phyloP scores from a whole-genome alignment of 2,888 invertebrate genomes.

The Volucella inflata region DNA sequence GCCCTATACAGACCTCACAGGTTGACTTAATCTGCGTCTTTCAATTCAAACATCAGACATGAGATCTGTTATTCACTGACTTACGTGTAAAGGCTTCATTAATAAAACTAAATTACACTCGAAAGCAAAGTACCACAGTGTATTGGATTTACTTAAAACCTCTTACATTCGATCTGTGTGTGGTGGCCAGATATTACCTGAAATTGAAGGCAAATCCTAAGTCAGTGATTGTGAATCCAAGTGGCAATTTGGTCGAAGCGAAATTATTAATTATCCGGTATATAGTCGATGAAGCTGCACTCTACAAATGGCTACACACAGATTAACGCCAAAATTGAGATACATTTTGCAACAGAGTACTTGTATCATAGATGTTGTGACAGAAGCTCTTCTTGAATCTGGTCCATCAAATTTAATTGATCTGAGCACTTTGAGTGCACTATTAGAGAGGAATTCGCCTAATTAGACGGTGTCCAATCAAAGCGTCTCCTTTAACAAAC shows the following conservation, averaged over 20 bases:
- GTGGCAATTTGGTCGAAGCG: slow-evolving; percentile 36
- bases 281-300: slow-evolving; percentile 8
- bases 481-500: slow-evolving; percentile 51
- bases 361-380: slow-evolving; percentile 16
- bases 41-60: background rate
- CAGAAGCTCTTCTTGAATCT: slow-evolving; percentile 23
- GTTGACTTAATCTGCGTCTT: background rate
- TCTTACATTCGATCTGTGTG: slow-evolving; percentile 41
- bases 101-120: slow-evolving; percentile 57
- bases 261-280: slow-evolving; percentile 51
- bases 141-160: slow-evolving; percentile 28
- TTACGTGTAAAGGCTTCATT: slow-evolving; percentile 59
- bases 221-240: slow-evolving; percentile 32
- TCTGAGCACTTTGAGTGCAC: slow-evolving; percentile 17
- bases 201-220: slow-evolving; percentile 47
- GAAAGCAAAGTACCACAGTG: background rate
- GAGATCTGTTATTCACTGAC: background rate
- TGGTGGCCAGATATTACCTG: slow-evolving; percentile 33
- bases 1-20: background rate
- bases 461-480: slow-evolving; percentile 55
- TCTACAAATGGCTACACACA: slow-evolving; percentile 23
- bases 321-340: slow-evolving; percentile 46
- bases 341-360: slow-evolving; percentile 39
- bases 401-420: slow-evolving; percentile 57
- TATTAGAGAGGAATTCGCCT: slow-evolving; percentile 39